Evolutionary conservation across 2,113 vertebrate genomes (phyloP), one percentile per base, ranked within the genome.

Genomic region (Microtus montanus): DNA sequence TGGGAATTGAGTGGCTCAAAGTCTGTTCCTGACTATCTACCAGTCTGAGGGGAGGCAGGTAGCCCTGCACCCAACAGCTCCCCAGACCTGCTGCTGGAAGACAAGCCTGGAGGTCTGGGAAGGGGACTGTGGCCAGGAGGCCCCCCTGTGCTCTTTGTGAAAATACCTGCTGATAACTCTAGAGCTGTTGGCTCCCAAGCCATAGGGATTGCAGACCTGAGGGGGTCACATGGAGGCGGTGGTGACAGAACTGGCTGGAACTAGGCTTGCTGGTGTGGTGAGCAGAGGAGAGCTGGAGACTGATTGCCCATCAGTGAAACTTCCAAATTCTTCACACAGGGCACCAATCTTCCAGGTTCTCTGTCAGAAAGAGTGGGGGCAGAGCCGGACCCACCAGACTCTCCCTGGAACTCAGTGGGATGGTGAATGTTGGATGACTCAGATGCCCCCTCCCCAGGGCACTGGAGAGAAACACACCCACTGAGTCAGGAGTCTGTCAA

Each of bases 131-230:
- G 95, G 35, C 97, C 97, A 12, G 96, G 93, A 75, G 96, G 95
- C 14, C 97, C 97, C 89, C 96, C 49, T 61, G 98, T 99, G 98
- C 99, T 99, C 98, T 99, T 99, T 90, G 99, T 98, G 98, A 99
- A 99, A 98, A 99, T 99, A 87, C 99, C 99, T 15, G 66, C 99
- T 99, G 98, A 99, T 99, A 98, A 99, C 61, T 98, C 98, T 1
- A 97, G 97, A 28, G 97, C 98, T 19, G 95, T 61, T 52, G 97
- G 96, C 89, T 98, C 97, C 96, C 97, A 96, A 33, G 96, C 96
- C 90, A 97, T 98, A 93, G 94, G 98, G 96, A 96, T 95, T 87
- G 96, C 96, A 97, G 97, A 90, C 97, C 97, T 96, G 22, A 92
- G 68, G 64, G 64, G 98, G 93, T 97, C 93, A 97, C 97, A 24